phyloP scores from a whole-genome alignment of 2,888 invertebrate species.

The Cephus sareptanus region DNA sequence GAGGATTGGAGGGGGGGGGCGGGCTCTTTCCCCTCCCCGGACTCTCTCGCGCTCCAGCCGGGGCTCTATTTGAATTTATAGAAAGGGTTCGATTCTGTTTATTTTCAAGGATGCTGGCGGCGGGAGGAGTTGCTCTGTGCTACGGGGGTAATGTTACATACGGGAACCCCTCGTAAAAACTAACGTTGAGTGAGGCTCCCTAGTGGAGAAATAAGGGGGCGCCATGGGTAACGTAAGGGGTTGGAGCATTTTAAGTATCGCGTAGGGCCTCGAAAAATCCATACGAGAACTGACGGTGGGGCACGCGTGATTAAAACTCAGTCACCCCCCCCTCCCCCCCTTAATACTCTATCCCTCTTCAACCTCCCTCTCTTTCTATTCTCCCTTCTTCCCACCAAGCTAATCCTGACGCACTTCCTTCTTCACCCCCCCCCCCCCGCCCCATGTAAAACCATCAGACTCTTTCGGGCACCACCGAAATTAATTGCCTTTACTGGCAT shows the following conservation, averaged over 20 bases:
- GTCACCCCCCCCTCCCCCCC: not conserved
- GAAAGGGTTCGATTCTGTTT: constrained; percentile 62
- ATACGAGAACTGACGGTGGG: constrained; percentile 6
- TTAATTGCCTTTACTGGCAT: not conserved
- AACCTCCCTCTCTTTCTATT: not conserved
- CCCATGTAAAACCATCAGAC: not conserved
- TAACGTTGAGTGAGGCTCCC: constrained; percentile 9
- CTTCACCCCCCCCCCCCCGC: not conserved
- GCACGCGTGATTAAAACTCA: not conserved
- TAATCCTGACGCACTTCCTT: not conserved
- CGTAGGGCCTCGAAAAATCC: constrained; percentile 10
- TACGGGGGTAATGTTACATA: constrained; percentile 40
- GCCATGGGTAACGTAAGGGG: constrained; percentile 33
- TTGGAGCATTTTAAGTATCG: constrained; percentile 12
- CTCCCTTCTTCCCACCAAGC: not conserved
- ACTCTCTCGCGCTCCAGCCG: constrained; percentile 25
- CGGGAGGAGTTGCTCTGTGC: constrained; percentile 20
- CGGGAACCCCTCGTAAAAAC: constrained; percentile 23
- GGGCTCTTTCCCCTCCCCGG: constrained; percentile 24
- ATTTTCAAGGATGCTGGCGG: constrained; percentile 46
- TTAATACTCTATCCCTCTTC: not conserved
- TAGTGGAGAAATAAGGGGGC: constrained; percentile 15
- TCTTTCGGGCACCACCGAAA: not conserved
- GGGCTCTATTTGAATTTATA: constrained; percentile 51
- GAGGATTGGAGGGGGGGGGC: constrained; percentile 21